These are phyloP conservation scores for Fundulus diaphanus DNA, from an alignment of 2,797 vertebrate genomes.

Conservation along the genomic window DNA sequence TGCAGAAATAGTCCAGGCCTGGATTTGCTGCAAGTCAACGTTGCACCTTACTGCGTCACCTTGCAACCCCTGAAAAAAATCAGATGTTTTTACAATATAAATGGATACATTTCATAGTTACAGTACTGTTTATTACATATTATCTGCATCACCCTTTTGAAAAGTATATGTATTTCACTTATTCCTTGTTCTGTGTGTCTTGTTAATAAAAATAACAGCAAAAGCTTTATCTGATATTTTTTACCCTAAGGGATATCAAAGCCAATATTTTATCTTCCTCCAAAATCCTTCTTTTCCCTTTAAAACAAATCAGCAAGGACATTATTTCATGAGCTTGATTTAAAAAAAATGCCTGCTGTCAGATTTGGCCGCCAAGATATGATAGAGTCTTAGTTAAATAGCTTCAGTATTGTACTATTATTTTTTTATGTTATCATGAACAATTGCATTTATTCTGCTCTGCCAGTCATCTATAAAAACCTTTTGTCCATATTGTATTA, in stretches of 20 bases:
- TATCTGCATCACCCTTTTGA: background rate
- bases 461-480: constrained; percentile 20
- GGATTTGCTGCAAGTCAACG: background rate
- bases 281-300: constrained; percentile 57
- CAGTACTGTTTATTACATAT: background rate
- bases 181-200: background rate
- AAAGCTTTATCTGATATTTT: constrained; percentile 16
- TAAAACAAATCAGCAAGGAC: constrained; percentile 68
- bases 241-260: constrained; percentile 51
- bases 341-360: constrained; percentile 61
- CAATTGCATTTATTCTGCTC: constrained; percentile 60
- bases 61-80: too few relatives aligned
- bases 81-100: too few relatives aligned
- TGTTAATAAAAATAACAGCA: background rate
- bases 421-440: constrained; percentile 65
- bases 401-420: constrained; percentile 63
- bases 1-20: background rate
- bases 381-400: constrained; percentile 65
- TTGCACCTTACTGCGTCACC: background rate
- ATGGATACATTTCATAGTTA: too few relatives aligned
- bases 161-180: background rate
- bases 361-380: constrained; percentile 64
- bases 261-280: constrained; percentile 48
- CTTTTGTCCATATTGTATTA: background rate
- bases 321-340: constrained; percentile 68